phyloP scores from a whole-genome alignment of 2,888 invertebrate genomes.

The Drosophila imparisetae region DNA sequence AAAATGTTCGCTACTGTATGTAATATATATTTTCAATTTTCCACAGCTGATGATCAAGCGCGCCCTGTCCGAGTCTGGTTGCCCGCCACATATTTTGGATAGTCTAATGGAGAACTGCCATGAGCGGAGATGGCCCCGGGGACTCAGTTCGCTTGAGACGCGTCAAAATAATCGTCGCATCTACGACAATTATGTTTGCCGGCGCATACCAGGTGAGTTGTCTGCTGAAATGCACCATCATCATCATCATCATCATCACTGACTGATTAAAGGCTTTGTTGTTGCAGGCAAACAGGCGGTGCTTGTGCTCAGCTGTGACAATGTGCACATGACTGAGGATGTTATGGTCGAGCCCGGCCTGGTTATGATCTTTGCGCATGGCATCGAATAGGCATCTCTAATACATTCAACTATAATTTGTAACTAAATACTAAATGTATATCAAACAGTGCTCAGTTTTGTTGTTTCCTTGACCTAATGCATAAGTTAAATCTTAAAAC shows the following conservation, averaged over 20 bases:
- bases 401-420: slow-evolving; percentile 51
- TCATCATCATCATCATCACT: slow-evolving; percentile 10
- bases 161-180: slow-evolving; percentile 95
- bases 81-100: slow-evolving; percentile 96
- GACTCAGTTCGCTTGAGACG: slow-evolving; percentile 95
- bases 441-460: slow-evolving; percentile 73
- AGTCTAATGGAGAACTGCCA: slow-evolving; percentile 99
- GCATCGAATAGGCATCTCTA: slow-evolving; percentile 89
- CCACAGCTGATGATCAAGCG: slow-evolving; percentile 96
- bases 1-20: neutral
- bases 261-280: slow-evolving; percentile 49
- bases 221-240: slow-evolving; percentile 9
- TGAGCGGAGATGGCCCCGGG: slow-evolving; percentile 97
- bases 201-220: slow-evolving; percentile 92
- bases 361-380: slow-evolving; percentile 99
- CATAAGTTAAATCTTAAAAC: slow-evolving; percentile 39
- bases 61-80: slow-evolving; percentile 96
- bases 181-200: slow-evolving; percentile 97
- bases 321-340: slow-evolving; percentile 96
- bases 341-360: slow-evolving; percentile 98
- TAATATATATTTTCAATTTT: too few relatives aligned
- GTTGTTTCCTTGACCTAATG: slow-evolving; percentile 69
- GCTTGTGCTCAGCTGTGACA: slow-evolving; percentile 96
- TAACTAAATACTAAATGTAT: slow-evolving; percentile 51
- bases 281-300: slow-evolving; percentile 96